A percentile compares a stretch with the other conserved stretches of the same genome.
Conservation (phyloP, 2,797 vertebrate species). For the Gorsachius magnificus region DNA sequence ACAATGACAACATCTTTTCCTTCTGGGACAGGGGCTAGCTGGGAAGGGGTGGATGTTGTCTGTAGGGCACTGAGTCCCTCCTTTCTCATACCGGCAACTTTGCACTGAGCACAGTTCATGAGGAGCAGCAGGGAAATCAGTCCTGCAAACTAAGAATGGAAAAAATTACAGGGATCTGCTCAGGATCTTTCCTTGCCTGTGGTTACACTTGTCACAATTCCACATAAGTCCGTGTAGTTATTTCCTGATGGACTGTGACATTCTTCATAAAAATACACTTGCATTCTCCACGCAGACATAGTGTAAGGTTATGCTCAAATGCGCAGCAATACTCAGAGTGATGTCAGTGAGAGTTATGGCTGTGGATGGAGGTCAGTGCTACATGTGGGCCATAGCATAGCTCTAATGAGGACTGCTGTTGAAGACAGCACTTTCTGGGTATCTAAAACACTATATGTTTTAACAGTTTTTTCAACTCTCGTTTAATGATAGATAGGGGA, state of each 20-base stretch:
- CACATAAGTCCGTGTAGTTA: rapidly evolving
- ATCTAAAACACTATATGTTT: neutral
- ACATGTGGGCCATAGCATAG: rapidly evolving
- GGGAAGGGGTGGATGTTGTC: neutral
- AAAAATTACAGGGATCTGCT: neutral
- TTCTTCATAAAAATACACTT: neutral
- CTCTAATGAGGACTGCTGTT: neutral
- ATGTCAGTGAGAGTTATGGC: neutral
- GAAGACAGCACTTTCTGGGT: neutral
- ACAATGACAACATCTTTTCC: rapidly evolving
- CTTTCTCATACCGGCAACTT: neutral
- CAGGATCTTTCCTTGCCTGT: neutral
- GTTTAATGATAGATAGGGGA: neutral
- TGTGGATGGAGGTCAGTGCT: neutral
- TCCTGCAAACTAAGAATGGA: neutral
- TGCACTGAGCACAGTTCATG: neutral
- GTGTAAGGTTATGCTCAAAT: neutral
- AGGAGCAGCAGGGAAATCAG: neutral
- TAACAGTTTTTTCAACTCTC: neutral
- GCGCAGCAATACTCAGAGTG: neutral
- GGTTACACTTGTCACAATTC: neutral
- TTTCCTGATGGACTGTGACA: neutral
- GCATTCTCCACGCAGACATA: neutral
- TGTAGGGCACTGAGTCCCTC: neutral
- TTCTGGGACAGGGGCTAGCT: neutral